Evolutionary conservation across 2,888 invertebrate genomes (phyloP).

Genomic region (Amphimallon solstitiale): DNA sequence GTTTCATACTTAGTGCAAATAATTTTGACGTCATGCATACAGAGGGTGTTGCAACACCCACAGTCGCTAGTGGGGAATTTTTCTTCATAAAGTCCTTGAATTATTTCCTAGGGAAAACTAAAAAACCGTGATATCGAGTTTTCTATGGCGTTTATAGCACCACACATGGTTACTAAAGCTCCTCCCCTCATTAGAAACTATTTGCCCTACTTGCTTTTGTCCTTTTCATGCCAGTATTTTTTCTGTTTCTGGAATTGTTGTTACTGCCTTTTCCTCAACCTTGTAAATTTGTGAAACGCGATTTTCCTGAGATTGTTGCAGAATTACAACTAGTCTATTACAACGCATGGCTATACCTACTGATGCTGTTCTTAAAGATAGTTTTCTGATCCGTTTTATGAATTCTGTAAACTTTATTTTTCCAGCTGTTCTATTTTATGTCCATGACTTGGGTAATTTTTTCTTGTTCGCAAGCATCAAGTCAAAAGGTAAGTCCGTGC

Average conservation of each 20-base stretch:
- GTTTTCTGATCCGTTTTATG: no score
- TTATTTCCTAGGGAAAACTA: slow-evolving; percentile 20
- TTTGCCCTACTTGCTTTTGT: slow-evolving; percentile 29
- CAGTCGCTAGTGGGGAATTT: no score
- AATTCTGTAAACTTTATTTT: no score
- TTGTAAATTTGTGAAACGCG: slow-evolving; percentile 17
- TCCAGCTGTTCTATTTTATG: no score
- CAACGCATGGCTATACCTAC: not conserved
- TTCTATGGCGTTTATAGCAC: slow-evolving; percentile 14
- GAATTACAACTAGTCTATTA: slow-evolving; percentile 17
- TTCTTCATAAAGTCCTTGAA: not conserved
- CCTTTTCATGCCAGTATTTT: slow-evolving; percentile 17
- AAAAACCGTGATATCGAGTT: slow-evolving; percentile 17
- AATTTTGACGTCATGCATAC: no score
- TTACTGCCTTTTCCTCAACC: not conserved
- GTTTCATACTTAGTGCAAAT: not conserved
- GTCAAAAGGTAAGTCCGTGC: no score
- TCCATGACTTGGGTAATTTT: no score
- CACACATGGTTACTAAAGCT: slow-evolving; percentile 3
- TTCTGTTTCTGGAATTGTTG: not conserved
- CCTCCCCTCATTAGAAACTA: slow-evolving; percentile 7
- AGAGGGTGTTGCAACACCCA: no score
- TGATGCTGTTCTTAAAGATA: no score
- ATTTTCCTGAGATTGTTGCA: slow-evolving; percentile 1
- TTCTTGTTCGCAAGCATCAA: no score